phyloP scores from a whole-genome alignment of 2,797 vertebrate species.

The Sebastes aleutianus region DNA sequence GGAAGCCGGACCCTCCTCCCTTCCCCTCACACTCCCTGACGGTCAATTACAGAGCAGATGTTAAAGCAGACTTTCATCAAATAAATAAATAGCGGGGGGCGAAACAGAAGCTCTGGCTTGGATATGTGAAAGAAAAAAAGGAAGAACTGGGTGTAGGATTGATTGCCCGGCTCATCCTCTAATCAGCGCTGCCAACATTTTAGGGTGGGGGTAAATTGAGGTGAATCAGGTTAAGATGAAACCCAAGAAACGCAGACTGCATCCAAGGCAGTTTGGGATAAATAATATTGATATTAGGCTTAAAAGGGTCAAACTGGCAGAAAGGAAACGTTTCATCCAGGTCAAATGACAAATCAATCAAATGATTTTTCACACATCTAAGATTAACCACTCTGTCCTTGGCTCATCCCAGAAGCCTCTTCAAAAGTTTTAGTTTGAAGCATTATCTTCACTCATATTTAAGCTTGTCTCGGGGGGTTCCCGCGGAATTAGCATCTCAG shows the following conservation, averaged over 20 bases:
- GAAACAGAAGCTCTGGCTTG: background rate
- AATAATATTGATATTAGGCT: slow-evolving; percentile 12
- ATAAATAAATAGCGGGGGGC: background rate
- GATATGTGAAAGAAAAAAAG: background rate
- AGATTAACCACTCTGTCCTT: background rate
- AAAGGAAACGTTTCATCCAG: background rate
- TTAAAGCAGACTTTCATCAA: background rate
- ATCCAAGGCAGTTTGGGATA: background rate
- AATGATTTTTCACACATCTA: background rate
- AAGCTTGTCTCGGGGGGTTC: slow-evolving; percentile 15
- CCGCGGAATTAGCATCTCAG: slow-evolving; percentile 44
- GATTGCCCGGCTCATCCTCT: background rate
- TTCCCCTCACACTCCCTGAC: background rate
- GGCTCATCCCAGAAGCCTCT: background rate
- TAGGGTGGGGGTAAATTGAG: background rate
- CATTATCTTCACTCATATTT: slow-evolving; percentile 54
- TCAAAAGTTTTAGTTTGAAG: slow-evolving; percentile 33
- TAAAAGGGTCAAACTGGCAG: slow-evolving; percentile 24
- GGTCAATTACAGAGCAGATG: slow-evolving; percentile 47
- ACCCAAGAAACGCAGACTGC: background rate
- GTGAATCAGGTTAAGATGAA: slow-evolving; percentile 16
- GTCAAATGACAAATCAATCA: background rate
- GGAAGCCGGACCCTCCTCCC: slow-evolving; percentile 3
- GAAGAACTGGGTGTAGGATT: background rate
- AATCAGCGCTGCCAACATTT: background rate